Evolutionary conservation across 2,888 invertebrate genomes (phyloP).

Genomic region (Hyposoter didymator): DNA sequence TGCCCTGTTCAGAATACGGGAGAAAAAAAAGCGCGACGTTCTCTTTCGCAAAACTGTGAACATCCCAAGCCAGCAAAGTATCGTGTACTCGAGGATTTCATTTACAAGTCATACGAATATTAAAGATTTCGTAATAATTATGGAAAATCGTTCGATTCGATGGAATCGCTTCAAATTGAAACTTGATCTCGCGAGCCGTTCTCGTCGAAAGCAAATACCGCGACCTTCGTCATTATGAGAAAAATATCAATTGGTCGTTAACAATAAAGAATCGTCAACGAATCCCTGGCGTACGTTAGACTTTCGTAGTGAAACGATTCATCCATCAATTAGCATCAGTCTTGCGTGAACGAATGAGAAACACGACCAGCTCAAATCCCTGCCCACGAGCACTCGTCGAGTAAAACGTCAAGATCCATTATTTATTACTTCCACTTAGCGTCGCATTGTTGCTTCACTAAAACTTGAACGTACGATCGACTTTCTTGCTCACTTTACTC

Average conservation of each 20-base stretch:
- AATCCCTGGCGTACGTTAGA: slow-evolving; percentile 11
- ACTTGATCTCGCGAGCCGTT: neutral
- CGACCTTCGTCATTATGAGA: neutral
- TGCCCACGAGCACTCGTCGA: slow-evolving; percentile 23
- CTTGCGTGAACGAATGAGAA: slow-evolving; percentile 28
- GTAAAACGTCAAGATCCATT: slow-evolving; percentile 50
- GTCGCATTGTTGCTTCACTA: slow-evolving; percentile 34
- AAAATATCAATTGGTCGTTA: slow-evolving; percentile 6
- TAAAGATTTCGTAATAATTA: neutral
- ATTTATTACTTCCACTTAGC: slow-evolving; percentile 45
- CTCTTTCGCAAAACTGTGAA: neutral
- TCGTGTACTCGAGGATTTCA: neutral
- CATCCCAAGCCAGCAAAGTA: neutral
- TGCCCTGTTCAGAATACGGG: neutral
- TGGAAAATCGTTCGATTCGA: neutral
- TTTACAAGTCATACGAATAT: neutral
- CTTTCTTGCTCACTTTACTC: slow-evolving; percentile 5
- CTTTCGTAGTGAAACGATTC: neutral
- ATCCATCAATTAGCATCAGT: slow-evolving; percentile 38
- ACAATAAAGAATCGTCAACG: neutral
- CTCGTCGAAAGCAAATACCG: neutral
- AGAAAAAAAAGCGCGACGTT: neutral
- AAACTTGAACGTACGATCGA: neutral
- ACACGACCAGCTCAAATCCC: slow-evolving; percentile 16
- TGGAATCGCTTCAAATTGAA: neutral